phyloP scores from a whole-genome alignment of 2,888 invertebrate species.

The Oegoconia quadripuncta region DNA sequence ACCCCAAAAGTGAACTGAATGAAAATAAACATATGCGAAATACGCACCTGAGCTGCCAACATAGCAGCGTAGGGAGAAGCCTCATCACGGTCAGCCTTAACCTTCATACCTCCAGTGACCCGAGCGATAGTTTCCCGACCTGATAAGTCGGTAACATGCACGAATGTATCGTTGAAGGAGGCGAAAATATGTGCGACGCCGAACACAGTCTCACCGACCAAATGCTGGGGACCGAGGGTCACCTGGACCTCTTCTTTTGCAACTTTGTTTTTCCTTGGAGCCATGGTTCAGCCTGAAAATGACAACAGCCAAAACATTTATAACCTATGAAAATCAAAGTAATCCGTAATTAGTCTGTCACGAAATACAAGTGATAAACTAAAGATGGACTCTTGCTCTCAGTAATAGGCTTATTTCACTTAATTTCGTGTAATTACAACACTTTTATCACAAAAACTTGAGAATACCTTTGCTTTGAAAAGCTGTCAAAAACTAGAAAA shows the following conservation, averaged over 20 bases:
- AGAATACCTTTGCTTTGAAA: constrained; percentile 69
- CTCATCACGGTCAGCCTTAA: constrained; percentile 99
- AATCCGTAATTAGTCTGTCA: constrained; percentile 42
- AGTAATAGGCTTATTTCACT: constrained; percentile 37
- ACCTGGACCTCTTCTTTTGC: constrained; percentile 98
- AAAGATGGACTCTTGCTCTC: constrained; percentile 18
- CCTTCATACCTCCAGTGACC: constrained; percentile 99
- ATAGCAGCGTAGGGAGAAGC: constrained; percentile 99
- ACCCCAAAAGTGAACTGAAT: constrained; percentile 33
- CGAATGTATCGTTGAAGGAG: constrained; percentile 99
- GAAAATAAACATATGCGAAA: constrained; percentile 5
- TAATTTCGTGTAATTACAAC: constrained; percentile 25
- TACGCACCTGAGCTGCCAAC: constrained; percentile 97
- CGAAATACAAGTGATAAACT: constrained; percentile 18
- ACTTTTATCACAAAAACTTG: constrained; percentile 38
- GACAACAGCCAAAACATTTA: constrained; percentile 62
- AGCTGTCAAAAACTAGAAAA: constrained; percentile 76
- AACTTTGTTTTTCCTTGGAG: constrained; percentile 98
- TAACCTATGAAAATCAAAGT: constrained; percentile 62
- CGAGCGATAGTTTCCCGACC: constrained; percentile 97
- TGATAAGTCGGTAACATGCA: constrained; percentile 99
- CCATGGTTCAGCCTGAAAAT: constrained; percentile 85
- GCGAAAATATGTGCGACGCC: constrained; percentile 99
- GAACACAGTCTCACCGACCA: constrained; percentile 98
- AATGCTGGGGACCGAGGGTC: constrained; percentile 96